Evolutionary conservation across 2,113 vertebrate genomes (phyloP).

Genomic region (Xenopus borealis): DNA sequence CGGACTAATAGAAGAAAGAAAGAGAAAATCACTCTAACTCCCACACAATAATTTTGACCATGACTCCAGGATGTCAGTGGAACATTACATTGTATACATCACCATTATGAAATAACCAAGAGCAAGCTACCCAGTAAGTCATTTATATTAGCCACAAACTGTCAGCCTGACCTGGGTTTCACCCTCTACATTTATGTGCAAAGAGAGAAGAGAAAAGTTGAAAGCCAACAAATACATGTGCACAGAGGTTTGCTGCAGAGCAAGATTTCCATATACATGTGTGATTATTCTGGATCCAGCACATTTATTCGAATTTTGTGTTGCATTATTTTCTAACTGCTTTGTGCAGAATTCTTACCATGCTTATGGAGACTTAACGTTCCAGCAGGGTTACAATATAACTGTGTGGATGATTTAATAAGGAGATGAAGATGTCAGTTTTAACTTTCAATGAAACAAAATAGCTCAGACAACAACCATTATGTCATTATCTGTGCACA

Average conservation of each 20-base stretch:
- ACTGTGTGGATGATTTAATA: constrained; percentile 36
- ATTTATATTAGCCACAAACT: constrained; percentile 53
- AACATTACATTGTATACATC: constrained; percentile 46
- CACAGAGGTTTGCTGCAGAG: constrained; percentile 32
- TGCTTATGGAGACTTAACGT: constrained; percentile 22
- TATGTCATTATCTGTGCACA: constrained; percentile 30
- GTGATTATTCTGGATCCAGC: constrained; percentile 38
- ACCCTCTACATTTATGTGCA: constrained; percentile 41
- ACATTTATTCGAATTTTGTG: constrained; percentile 39
- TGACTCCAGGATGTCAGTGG: constrained; percentile 34
- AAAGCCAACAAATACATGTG: constrained; percentile 44
- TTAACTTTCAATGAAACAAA: constrained; percentile 17
- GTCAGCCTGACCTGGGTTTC: constrained; percentile 47
- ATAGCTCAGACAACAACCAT: constrained; percentile 28
- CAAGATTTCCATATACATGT: constrained; percentile 45
- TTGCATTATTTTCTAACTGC: constrained; percentile 35
- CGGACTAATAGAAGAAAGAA: constrained; percentile 26
- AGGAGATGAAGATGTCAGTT: constrained; percentile 41
- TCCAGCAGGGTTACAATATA: constrained; percentile 34
- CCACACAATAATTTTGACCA: constrained; percentile 34
- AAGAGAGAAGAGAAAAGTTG: constrained; percentile 36
- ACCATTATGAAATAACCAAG: constrained; percentile 51
- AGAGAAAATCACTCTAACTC: constrained; percentile 27
- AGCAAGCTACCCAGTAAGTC: constrained; percentile 45
- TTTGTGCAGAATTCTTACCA: constrained; percentile 25